These are phyloP conservation scores for Synchiropus splendidus DNA, from an alignment of 2,113 vertebrate species.

Conservation along the genomic window DNA sequence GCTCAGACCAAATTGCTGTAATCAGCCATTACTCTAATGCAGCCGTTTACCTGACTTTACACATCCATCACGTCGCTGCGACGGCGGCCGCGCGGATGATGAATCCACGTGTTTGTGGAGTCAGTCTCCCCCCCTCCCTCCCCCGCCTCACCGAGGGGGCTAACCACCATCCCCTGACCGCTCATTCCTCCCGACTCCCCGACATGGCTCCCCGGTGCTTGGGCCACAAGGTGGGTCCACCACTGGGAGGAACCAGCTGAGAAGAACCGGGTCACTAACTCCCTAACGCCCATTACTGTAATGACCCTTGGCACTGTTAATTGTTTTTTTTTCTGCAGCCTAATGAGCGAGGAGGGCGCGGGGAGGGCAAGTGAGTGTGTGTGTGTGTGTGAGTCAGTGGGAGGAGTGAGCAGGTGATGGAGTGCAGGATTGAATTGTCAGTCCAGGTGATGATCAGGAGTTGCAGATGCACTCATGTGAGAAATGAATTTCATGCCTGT, in stretches of 20 bases:
- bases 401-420: slow-evolving; percentile 23
- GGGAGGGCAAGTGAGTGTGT: slow-evolving; percentile 26
- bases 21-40: no score
- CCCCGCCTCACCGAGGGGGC: no score
- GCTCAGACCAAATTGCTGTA: slow-evolving; percentile 52
- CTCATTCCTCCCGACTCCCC: slow-evolving; percentile 27
- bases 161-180: slow-evolving; percentile 41
- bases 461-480: slow-evolving; percentile 64
- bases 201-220: slow-evolving; percentile 11
- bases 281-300: slow-evolving; percentile 63
- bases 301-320: slow-evolving; percentile 62
- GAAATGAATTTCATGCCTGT: slow-evolving; percentile 74
- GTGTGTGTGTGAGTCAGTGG: slow-evolving; percentile 12
- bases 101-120: slow-evolving; percentile 39
- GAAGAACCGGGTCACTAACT: slow-evolving; percentile 59
- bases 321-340: slow-evolving; percentile 58
- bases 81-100: slow-evolving; percentile 38
- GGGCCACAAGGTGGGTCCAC: slow-evolving; percentile 24
- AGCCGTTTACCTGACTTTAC: no score
- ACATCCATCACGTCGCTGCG: slow-evolving; percentile 58
- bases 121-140: no score
- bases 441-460: slow-evolving; percentile 70
- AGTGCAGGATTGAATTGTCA: slow-evolving; percentile 65
- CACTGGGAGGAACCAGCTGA: slow-evolving; percentile 12
- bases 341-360: slow-evolving; percentile 44